Conservation (phyloP, 37 sponge, comb jelly and placozoan species). For the Sycon ciliatum region DNA sequence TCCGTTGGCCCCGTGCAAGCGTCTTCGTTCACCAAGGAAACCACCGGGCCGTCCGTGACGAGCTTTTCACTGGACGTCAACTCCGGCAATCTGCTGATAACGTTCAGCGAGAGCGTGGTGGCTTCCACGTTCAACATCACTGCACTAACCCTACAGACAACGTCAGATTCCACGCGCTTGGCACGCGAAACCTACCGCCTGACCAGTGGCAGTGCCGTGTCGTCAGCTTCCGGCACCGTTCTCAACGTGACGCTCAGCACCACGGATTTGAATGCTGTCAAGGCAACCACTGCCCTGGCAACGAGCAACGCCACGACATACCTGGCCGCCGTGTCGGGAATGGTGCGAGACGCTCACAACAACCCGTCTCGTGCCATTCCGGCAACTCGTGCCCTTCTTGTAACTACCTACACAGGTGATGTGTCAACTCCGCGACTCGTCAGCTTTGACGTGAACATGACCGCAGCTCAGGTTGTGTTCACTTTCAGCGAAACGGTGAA, state of each 20-base stretch:
- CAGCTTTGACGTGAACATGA: background rate
- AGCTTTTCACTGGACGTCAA: constrained; percentile 64
- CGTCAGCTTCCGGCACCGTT: constrained; percentile 15
- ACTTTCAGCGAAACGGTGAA: background rate
- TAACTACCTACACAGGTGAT: no score
- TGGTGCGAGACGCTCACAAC: constrained; percentile 51
- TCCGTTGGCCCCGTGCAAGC: constrained; percentile 35
- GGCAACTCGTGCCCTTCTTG: constrained; percentile 51
- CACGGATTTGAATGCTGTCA: constrained; percentile 60
- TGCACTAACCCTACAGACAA: constrained; percentile 40
- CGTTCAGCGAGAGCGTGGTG: constrained; percentile 65
- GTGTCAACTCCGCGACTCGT: background rate
- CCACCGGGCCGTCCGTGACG: constrained; percentile 44
- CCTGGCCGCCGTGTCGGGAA: constrained; percentile 36
- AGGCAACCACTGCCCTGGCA: constrained; percentile 57
- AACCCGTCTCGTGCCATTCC: constrained; percentile 41
- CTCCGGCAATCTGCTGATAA: constrained; percentile 34
- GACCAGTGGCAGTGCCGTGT: constrained; percentile 24
- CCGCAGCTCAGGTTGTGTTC: background rate
- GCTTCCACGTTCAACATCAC: constrained; percentile 29
- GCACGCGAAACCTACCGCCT: constrained; percentile 28
- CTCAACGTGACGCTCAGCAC: constrained; percentile 36
- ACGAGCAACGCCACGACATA: constrained; percentile 39
- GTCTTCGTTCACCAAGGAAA: constrained; percentile 42
- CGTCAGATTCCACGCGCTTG: background rate